A percentile compares a stretch with the other conserved stretches of the same genome.
These are phyloP conservation scores for Hirtodrosophila trivittata DNA, from an alignment of 2,888 invertebrate species.

Conservation along the genomic window DNA sequence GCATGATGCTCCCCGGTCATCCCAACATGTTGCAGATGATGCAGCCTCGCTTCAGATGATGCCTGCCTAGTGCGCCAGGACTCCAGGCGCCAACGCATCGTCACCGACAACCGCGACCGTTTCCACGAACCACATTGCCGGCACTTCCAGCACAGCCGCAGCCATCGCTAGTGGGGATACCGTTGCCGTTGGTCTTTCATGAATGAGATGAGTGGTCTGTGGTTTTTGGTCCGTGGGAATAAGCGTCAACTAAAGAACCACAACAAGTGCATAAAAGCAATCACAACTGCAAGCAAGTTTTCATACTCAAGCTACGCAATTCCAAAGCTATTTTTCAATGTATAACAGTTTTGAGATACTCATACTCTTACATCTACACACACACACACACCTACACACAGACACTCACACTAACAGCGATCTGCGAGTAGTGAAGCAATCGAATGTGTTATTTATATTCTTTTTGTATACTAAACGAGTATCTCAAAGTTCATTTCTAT, in stretches of 20 bases:
- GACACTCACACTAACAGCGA: constrained; percentile 41
- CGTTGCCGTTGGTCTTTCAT: constrained; percentile 82
- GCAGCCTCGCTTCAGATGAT: constrained; percentile 95
- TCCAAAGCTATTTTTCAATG: constrained; percentile 70
- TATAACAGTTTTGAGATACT: constrained; percentile 74
- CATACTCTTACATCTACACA: constrained; percentile 31
- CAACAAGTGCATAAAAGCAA: constrained; percentile 40
- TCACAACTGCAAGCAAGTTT: constrained; percentile 64
- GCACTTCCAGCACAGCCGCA: constrained; percentile 82
- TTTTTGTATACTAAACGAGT: constrained; percentile 22
- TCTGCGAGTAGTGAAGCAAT: constrained; percentile 47
- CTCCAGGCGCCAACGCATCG: constrained; percentile 82
- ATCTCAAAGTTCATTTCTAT: constrained; percentile 49
- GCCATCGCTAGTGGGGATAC: constrained; percentile 81
- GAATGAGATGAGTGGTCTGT: constrained; percentile 53
- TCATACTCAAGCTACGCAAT: constrained; percentile 70
- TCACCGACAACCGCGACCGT: constrained; percentile 83
- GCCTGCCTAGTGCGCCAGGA: constrained; percentile 85
- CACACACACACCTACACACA: constrained; percentile 25
- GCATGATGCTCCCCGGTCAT: constrained; percentile 85
- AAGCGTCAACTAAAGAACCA: constrained; percentile 19
- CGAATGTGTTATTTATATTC: constrained; percentile 23
- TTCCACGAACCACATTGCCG: constrained; percentile 66
- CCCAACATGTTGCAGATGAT: constrained; percentile 86
- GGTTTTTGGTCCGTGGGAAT: neutral